These are phyloP conservation scores for Tetramorium alpestre DNA, from an alignment of 1,140 invertebrate genomes.

Conservation along the genomic window DNA sequence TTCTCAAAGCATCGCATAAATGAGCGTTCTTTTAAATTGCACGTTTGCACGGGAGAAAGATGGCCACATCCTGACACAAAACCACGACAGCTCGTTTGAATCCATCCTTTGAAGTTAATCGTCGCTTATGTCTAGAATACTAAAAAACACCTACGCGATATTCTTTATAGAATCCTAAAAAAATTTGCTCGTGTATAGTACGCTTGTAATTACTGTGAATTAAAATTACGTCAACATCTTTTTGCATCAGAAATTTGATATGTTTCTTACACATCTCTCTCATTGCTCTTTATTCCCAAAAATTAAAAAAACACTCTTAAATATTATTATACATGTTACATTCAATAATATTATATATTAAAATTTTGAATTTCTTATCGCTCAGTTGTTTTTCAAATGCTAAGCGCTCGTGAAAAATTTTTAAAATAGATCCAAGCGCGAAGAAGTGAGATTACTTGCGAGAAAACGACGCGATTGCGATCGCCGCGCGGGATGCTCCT, in stretches of 20 bases:
- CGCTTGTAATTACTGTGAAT: neutral
- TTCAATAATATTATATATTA: neutral
- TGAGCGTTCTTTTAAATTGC: conserved; percentile 54
- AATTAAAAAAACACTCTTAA: neutral
- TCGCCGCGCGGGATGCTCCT: neutral
- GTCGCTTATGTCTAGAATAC: neutral
- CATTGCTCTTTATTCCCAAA: neutral
- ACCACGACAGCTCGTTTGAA: conserved; percentile 13
- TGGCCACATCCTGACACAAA: neutral
- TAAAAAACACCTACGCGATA: neutral
- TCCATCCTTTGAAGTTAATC: conserved; percentile 39
- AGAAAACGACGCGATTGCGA: neutral
- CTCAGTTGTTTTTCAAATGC: neutral
- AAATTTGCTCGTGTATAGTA: neutral
- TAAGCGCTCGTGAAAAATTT: neutral
- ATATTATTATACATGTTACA: no score
- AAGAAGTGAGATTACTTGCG: neutral
- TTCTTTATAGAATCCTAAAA: neutral
- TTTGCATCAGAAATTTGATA: neutral
- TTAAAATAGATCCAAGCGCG: neutral
- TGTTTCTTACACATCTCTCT: neutral
- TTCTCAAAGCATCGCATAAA: conserved; percentile 55
- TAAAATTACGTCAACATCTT: neutral
- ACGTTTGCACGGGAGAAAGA: conserved; percentile 42
- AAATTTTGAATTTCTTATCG: neutral